Percentiles rank a stretch among this genome's conserved stretches.
Conservation (phyloP, 2,888 invertebrate genomes). For the Megastigmus dorsalis region DNA sequence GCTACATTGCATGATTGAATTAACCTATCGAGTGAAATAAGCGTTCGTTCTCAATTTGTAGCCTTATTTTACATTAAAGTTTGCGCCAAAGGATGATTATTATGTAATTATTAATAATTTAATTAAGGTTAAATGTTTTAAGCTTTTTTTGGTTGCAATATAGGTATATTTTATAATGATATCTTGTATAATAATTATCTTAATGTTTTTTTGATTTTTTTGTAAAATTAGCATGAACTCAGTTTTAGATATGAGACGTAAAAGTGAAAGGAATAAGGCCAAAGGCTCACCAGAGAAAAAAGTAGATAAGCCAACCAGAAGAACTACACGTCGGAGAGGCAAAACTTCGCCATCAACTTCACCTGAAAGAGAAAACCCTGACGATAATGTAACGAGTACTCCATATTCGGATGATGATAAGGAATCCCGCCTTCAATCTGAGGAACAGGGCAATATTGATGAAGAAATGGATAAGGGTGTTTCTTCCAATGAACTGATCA, state of each 20-base stretch:
- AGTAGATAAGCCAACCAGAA: conserved; percentile 76
- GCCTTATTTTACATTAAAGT: conserved; percentile 1
- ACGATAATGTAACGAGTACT: conserved; percentile 67
- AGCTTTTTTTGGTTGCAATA: too few species aligned
- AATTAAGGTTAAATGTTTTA: neutral
- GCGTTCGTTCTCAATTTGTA: conserved; percentile 29
- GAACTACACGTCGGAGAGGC: conserved; percentile 76
- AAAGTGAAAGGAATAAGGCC: conserved; percentile 82
- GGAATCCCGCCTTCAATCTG: conserved; percentile 55
- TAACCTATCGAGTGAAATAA: conserved; percentile 46
- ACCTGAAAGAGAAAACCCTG: conserved; percentile 75
- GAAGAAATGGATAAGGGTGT: conserved; percentile 58
- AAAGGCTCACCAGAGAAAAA: conserved; percentile 82
- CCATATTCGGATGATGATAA: conserved; percentile 59
- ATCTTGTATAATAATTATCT: too few species aligned
- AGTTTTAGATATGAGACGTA: conserved; percentile 81
- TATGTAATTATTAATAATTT: conserved; percentile 37
- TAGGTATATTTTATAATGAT: too few species aligned
- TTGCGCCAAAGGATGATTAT: conserved; percentile 1
- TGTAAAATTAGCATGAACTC: neutral
- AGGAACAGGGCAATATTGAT: conserved; percentile 55
- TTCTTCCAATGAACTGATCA: conserved; percentile 52
- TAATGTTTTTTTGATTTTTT: too few species aligned
- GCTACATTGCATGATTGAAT: conserved; percentile 32
- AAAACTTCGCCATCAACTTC: conserved; percentile 77